Evolutionary conservation across 2,797 vertebrate species (phyloP).

Genomic region (Rhinella marina): DNA sequence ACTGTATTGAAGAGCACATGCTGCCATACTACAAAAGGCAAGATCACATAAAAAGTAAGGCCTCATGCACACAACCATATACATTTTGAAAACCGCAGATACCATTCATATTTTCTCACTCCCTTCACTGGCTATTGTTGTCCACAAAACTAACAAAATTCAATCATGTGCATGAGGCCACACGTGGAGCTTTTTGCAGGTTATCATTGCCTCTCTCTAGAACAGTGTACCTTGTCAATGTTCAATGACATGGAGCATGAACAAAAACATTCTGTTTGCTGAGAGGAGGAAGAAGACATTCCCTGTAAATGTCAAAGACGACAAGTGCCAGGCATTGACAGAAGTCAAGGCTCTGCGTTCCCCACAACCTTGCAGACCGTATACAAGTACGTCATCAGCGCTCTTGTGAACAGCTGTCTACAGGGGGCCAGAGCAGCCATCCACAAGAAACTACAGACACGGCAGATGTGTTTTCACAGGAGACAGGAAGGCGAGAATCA

Average conservation of each 20-base stretch:
- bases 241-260: not conserved
- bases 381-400: not conserved
- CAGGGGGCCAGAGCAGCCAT: not conserved
- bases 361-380: not conserved
- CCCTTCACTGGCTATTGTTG: too few species aligned
- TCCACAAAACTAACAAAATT: too few species aligned
- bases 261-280: not conserved
- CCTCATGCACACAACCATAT: too few species aligned
- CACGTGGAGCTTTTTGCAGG: not conserved
- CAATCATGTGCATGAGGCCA: too few species aligned
- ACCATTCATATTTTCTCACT: too few species aligned
- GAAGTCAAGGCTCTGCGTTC: not conserved
- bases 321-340: not conserved
- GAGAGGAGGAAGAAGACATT: not conserved
- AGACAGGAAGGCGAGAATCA: not conserved
- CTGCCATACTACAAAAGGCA: too few species aligned
- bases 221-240: not conserved
- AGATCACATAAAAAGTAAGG: too few species aligned
- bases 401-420: slow-evolving; percentile 22
- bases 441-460: slow-evolving; percentile 8
- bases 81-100: too few species aligned
- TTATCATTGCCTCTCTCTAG: not conserved
- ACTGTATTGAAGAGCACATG: too few species aligned
- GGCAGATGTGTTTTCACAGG: slow-evolving; percentile 22
- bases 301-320: not conserved